A percentile compares a stretch with the other conserved stretches of the same genome.
Conservation (phyloP, 2,797 vertebrate species). For the Sus cebifrons region DNA sequence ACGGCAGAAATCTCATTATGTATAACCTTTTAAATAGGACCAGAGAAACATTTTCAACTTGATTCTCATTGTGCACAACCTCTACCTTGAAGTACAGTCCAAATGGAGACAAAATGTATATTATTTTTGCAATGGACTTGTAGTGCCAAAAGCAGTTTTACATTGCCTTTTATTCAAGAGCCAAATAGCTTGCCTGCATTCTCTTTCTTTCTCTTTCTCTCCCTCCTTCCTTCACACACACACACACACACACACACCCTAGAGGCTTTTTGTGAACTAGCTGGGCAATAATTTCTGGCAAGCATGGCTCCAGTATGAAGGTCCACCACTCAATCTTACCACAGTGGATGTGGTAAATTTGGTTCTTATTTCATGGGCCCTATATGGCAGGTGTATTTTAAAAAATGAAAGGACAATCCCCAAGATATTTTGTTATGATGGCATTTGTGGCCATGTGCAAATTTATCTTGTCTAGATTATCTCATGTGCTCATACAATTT, state of each 20-base stretch:
- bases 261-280: background rate
- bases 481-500: background rate
- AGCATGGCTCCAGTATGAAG: too few relatives aligned
- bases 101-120: slow-evolving; percentile 75
- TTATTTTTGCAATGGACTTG: slow-evolving; percentile 67
- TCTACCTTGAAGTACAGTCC: slow-evolving; percentile 60
- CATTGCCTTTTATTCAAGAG: slow-evolving; percentile 9
- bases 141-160: slow-evolving; percentile 8
- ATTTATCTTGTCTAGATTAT: background rate
- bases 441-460: background rate
- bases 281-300: background rate
- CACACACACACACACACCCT: background rate
- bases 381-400: background rate
- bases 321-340: background rate
- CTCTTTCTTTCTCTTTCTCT: background rate
- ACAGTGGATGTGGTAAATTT: background rate
- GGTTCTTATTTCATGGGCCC: background rate
- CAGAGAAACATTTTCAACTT: slow-evolving; percentile 81
- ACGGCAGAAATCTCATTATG: slow-evolving; percentile 79
- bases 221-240: background rate
- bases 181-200: background rate
- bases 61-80: slow-evolving; percentile 76
- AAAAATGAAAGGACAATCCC: background rate
- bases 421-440: background rate
- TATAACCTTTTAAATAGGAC: slow-evolving; percentile 84